A percentile compares a stretch with the other conserved stretches of the same genome.
phyloP scores from a whole-genome alignment of 2,888 invertebrate species.

The Polydesmus complanatus region DNA sequence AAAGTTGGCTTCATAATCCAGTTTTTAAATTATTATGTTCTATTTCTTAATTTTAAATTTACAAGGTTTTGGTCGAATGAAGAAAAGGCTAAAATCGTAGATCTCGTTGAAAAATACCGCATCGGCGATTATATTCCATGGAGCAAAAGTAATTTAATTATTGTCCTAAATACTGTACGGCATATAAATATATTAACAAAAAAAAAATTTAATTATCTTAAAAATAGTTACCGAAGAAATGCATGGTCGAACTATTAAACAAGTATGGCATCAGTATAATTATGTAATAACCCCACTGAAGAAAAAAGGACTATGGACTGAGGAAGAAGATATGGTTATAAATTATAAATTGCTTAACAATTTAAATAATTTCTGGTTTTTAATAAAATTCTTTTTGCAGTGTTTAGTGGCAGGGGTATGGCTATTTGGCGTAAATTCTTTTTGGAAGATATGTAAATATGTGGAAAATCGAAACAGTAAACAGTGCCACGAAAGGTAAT shows the following conservation, averaged over 20 bases:
- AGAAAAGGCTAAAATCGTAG: slow-evolving; percentile 51
- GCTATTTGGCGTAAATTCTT: slow-evolving; percentile 3
- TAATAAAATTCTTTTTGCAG: not conserved
- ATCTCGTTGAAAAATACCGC: slow-evolving; percentile 47
- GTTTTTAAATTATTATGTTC: not conserved
- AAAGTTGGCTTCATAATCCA: not conserved
- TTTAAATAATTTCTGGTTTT: not conserved
- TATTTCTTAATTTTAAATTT: not conserved
- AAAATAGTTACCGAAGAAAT: slow-evolving; percentile 39
- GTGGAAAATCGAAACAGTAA: slow-evolving; percentile 1
- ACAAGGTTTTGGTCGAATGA: slow-evolving; percentile 48
- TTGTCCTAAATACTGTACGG: not conserved
- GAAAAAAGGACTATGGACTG: slow-evolving; percentile 10
- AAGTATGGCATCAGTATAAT: slow-evolving; percentile 47
- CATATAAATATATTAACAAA: not conserved
- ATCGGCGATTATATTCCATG: slow-evolving; percentile 57
- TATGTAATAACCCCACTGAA: slow-evolving; percentile 24
- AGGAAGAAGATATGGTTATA: slow-evolving; percentile 13
- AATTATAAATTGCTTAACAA: not conserved
- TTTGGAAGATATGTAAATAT: not conserved
- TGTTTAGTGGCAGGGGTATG: slow-evolving; percentile 5
- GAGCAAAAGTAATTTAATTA: slow-evolving; percentile 37
- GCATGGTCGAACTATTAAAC: slow-evolving; percentile 47
- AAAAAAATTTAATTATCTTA: not conserved
- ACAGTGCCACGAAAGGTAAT: slow-evolving; percentile 10